Evolutionary conservation across 1,140 invertebrate species (phyloP).

Genomic region (Sitodiplosis mosellana): DNA sequence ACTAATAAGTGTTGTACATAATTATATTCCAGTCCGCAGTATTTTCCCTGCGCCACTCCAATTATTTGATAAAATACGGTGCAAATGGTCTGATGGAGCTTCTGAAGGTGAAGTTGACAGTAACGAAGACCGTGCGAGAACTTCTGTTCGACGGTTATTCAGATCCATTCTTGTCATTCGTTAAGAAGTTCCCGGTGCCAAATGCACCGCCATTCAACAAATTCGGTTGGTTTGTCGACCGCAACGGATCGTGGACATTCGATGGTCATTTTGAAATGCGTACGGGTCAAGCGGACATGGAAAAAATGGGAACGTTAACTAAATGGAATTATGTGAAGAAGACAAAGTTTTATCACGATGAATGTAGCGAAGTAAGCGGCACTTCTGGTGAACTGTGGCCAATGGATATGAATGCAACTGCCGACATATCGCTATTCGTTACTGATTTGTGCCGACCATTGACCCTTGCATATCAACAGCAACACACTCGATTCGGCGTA

Average conservation of each 20-base stretch:
- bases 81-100: constrained; percentile 32
- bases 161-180: constrained; percentile 41
- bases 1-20: constrained; percentile 1
- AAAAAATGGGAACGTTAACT: constrained; percentile 39
- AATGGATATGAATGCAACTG: constrained; percentile 32
- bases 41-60: constrained; percentile 31
- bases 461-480: constrained; percentile 19
- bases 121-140: constrained; percentile 42
- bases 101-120: constrained; percentile 31
- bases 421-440: constrained; percentile 40
- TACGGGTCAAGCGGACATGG: constrained; percentile 41
- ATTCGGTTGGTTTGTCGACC: constrained; percentile 66
- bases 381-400: constrained; percentile 62
- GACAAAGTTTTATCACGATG: constrained; percentile 32
- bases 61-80: constrained; percentile 25
- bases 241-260: constrained; percentile 45
- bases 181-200: constrained; percentile 31
- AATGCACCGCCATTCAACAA: constrained; percentile 41
- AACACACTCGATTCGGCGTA: constrained; percentile 26
- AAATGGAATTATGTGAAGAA: constrained; percentile 43
- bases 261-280: constrained; percentile 60
- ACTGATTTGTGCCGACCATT: constrained; percentile 48
- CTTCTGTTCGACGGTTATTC: constrained; percentile 58
- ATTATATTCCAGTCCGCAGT: constrained; percentile 38
- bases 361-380: constrained; percentile 45